Evolutionary conservation across 92 coral and sea anemone genomes (phyloP).

Genomic region (Zoanthus sociatus): DNA sequence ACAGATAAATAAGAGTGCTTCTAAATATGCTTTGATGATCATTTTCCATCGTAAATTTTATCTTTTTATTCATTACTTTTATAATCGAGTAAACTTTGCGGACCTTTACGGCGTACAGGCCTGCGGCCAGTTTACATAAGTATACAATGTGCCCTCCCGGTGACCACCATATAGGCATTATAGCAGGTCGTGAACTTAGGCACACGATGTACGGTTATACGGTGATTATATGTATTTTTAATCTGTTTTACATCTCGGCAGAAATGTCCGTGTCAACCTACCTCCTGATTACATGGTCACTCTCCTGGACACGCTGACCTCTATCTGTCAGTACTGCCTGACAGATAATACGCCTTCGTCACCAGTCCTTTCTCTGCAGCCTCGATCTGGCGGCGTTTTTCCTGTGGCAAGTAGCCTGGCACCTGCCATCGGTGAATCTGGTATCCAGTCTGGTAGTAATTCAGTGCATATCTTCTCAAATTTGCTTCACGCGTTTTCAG

Average conservation of each 20-base stretch:
- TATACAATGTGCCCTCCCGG: too few species aligned
- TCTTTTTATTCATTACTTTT: too few species aligned
- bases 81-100: too few species aligned
- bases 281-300: slow-evolving; percentile 95
- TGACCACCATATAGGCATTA: too few species aligned
- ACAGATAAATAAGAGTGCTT: too few species aligned
- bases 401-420: slow-evolving; percentile 52
- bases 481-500: slow-evolving; percentile 95
- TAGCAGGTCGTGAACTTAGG: too few species aligned
- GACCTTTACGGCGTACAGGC: too few species aligned
- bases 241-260: background rate
- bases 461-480: slow-evolving; percentile 92
- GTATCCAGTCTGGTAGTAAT: slow-evolving; percentile 66
- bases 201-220: too few species aligned
- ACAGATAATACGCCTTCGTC: slow-evolving; percentile 82
- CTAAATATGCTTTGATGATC: too few species aligned
- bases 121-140: too few species aligned
- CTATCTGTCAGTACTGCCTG: slow-evolving; percentile 94
- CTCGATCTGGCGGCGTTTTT: slow-evolving; percentile 81
- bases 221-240: background rate
- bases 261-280: slow-evolving; percentile 55
- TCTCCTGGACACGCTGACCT: slow-evolving; percentile 79
- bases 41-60: too few species aligned
- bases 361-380: slow-evolving; percentile 93
- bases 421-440: slow-evolving; percentile 46